These are phyloP conservation scores for Leptosomus discolor DNA, from an alignment of 2,113 vertebrate species.

Conservation along the genomic window DNA sequence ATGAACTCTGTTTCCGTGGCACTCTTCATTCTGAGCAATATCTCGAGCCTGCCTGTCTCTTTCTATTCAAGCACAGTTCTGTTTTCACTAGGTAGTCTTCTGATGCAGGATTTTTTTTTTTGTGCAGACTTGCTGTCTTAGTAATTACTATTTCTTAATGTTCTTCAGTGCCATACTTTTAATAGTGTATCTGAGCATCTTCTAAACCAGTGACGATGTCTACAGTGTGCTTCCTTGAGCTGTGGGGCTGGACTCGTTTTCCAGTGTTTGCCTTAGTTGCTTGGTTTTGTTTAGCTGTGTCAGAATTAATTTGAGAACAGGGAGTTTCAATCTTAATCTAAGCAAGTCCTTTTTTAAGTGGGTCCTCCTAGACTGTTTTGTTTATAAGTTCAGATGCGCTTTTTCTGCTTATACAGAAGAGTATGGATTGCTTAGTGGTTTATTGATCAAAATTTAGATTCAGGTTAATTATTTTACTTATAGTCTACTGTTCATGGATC, in stretches of 20 bases:
- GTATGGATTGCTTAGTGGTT: not conserved
- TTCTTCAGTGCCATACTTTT: not conserved
- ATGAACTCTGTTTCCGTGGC: not conserved
- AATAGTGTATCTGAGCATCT: not conserved
- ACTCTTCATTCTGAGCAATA: accelerated
- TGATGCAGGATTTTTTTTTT: not conserved
- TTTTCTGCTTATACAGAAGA: not conserved
- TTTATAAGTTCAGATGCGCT: not conserved
- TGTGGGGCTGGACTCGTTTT: not conserved
- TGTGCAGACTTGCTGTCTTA: not conserved
- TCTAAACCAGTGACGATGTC: not conserved
- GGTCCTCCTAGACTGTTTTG: not conserved
- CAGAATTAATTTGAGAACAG: not conserved
- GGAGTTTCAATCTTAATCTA: not conserved
- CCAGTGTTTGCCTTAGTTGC: not conserved
- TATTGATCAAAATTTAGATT: not conserved
- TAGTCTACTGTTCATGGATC: not conserved
- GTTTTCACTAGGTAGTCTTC: not conserved
- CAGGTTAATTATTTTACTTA: not conserved
- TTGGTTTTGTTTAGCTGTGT: not conserved
- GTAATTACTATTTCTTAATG: not conserved
- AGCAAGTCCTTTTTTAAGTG: not conserved
- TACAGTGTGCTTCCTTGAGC: not conserved
- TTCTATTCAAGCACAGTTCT: not conserved
- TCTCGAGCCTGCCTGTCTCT: not conserved